Percentiles rank a stretch among this genome's conserved stretches.
Evolutionary conservation across 2,888 invertebrate species (phyloP).

Genomic region (Rhopalosiphum nymphaeae): DNA sequence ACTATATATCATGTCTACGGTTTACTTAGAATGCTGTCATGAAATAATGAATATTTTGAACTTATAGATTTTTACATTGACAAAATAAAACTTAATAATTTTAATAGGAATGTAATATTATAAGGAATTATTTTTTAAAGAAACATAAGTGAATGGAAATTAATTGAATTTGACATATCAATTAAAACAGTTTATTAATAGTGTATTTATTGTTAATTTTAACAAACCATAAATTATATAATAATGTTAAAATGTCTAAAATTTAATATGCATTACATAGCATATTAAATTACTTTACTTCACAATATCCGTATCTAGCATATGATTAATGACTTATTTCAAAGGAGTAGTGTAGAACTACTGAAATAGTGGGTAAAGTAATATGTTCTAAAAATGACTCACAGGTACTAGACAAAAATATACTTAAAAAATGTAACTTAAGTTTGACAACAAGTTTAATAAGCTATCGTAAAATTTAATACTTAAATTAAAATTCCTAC

Average conservation of each 20-base stretch:
- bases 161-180: neutral
- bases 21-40: neutral
- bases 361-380: neutral
- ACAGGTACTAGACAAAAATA: neutral
- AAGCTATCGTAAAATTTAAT: neutral
- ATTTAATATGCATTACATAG: neutral
- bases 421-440: neutral
- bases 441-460: neutral
- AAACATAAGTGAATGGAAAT: neutral
- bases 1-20: neutral
- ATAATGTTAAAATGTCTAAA: neutral
- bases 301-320: neutral
- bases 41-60: neutral
- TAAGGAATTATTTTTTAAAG: neutral
- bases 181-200: neutral
- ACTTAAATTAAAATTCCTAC: neutral
- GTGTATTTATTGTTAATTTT: neutral
- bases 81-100: neutral
- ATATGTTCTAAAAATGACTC: neutral
- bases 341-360: neutral
- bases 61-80: neutral
- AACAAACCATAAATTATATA: neutral
- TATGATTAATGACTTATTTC: constrained; percentile 25
- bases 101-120: neutral
- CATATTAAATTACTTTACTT: neutral